These are phyloP conservation scores for Dasyprocta punctata DNA, from an alignment of 2,113 vertebrate species.

Conservation along the genomic window DNA sequence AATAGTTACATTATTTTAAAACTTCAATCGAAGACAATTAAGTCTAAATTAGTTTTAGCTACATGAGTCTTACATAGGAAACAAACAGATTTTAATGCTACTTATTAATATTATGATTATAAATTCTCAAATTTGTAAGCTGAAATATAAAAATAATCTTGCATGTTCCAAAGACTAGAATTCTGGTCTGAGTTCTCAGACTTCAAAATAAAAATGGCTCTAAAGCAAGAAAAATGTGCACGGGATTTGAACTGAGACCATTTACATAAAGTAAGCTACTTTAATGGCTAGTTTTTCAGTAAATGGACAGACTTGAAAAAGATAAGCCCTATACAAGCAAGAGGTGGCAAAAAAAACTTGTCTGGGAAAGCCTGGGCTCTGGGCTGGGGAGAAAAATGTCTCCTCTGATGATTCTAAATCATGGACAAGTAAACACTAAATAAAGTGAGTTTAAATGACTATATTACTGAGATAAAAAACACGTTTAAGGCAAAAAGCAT, in stretches of 20 bases:
- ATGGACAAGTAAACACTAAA: background rate
- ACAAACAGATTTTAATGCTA: conserved; percentile 29
- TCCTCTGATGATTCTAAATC: background rate
- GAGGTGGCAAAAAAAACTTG: background rate
- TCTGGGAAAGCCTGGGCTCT: background rate
- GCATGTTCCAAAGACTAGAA: background rate
- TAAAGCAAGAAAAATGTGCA: background rate
- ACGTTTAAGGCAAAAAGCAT: background rate
- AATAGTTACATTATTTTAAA: conserved; percentile 30
- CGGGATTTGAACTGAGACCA: background rate
- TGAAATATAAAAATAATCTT: background rate
- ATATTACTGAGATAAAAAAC: background rate
- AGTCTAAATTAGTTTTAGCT: conserved; percentile 13
- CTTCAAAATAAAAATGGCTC: background rate
- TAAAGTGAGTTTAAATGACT: background rate
- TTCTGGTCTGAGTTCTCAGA: background rate
- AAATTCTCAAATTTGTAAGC: conserved; percentile 35
- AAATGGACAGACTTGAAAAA: background rate
- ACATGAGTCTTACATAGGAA: background rate
- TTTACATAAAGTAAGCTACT: background rate
- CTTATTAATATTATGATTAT: background rate
- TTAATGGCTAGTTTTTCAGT: background rate
- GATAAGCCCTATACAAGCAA: background rate
- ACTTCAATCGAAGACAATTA: conserved; percentile 23
- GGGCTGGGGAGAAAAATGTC: background rate